Evolutionary conservation across 2,797 vertebrate species (phyloP), one percentile per base, ranked within the genome.

Genomic region (Masticophis lateralis): DNA sequence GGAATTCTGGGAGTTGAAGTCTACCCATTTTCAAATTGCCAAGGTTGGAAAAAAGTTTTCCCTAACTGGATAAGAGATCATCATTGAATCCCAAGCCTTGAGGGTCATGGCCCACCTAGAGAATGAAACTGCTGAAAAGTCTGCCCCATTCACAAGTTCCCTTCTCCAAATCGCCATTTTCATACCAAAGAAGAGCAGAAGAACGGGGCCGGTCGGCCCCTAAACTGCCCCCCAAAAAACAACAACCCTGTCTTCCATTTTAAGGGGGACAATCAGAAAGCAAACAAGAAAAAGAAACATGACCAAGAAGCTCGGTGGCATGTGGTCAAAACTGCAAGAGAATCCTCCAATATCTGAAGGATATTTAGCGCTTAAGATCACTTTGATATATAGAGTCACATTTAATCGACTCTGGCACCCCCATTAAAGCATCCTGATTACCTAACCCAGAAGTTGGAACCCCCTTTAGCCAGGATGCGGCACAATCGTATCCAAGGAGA

Each of bases 381-480:
- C 97, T 97, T 97, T 97, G 97, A 95, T 96, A 97, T 97, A 96
- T 97, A 96, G 96, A 97, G 97, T 97, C 97, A 95, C 96, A 97
- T 96, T 97, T 97, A 97, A 97, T 97, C 96, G 97, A 97, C 96
- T 97, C 97, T 97, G 97, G 96, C 83, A 87, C 96, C 95, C 96
- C 96, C 95, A 96, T 94, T 95, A 97, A 97, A 97, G 96, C 95
- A 96, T 96, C 96, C 96, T 96, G 97, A 97, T 97, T 97, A 96
- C 96, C 95, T 95, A 96, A 55, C 88, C 95, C 95, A 95, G 92
- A 94, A 97, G 93, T 96, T 12, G 37, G 94, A 97, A 95, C 93
- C 87, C 32, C 13, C 88, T 95, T 95, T 94, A 95, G 95, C 95
- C 95, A 89, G 90, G 92, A 93, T 69, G 47, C 90, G 90, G 95